Percentiles rank a stretch among this genome's conserved stretches.
These are phyloP conservation scores for Pycnonotus jocosus DNA, from an alignment of 2,113 vertebrate species.

Conservation along the genomic window DNA sequence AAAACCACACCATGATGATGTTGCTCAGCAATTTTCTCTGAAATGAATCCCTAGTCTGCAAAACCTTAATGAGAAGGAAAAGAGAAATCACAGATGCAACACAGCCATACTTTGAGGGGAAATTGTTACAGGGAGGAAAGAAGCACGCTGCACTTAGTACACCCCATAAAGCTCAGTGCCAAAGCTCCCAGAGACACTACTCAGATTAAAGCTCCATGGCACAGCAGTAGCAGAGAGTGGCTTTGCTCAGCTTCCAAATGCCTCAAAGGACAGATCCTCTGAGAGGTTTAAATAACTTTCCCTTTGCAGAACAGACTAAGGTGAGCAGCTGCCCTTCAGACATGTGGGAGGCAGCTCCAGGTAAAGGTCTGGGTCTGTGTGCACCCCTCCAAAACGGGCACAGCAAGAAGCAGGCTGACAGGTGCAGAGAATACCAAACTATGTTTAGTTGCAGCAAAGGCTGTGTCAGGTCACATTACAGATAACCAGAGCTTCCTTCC, in stretches of 20 bases:
- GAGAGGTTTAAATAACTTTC: background rate
- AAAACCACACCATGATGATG: background rate
- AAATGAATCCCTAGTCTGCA: background rate
- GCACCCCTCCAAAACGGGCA: rapidly evolving
- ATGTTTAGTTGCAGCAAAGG: background rate
- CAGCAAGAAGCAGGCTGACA: background rate
- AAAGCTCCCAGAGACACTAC: background rate
- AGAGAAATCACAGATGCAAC: background rate
- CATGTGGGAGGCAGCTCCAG: background rate
- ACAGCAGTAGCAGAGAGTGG: background rate
- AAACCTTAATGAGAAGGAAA: background rate
- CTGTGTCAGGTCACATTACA: background rate
- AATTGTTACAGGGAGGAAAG: rapidly evolving
- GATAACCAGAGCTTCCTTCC: background rate
- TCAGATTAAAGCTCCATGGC: background rate
- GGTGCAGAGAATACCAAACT: background rate
- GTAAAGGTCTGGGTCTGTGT: background rate
- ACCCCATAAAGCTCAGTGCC: background rate
- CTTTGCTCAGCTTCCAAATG: background rate
- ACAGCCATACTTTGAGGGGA: background rate
- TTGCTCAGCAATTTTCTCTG: background rate
- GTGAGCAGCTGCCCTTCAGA: background rate
- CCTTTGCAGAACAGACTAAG: background rate
- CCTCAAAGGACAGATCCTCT: background rate
- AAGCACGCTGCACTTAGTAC: rapidly evolving